A percentile compares a stretch with the other conserved stretches of the same genome.
Evolutionary conservation across 2,797 vertebrate genomes (phyloP).

Genomic region (Cercopithecus mitis): DNA sequence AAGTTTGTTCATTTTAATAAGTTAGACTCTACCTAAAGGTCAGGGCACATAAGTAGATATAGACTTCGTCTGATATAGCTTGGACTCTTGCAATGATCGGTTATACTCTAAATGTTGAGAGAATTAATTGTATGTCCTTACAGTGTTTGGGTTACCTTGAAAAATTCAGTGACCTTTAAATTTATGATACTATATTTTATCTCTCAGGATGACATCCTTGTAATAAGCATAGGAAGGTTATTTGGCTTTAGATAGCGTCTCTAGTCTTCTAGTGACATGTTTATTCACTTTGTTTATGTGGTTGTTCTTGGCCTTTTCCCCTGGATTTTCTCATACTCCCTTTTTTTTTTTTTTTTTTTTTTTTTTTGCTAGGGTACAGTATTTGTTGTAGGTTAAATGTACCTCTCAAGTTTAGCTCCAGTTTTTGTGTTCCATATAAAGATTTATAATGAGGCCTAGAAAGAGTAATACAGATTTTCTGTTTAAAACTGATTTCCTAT

Average conservation of each 20-base stretch:
- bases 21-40: constrained; percentile 72
- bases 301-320: constrained; percentile 69
- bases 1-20: constrained; percentile 74
- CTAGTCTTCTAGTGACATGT: constrained; percentile 65
- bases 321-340: not conserved
- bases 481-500: constrained; percentile 51
- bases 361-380: not conserved
- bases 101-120: constrained; percentile 71
- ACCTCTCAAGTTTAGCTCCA: constrained; percentile 45
- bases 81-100: constrained; percentile 75
- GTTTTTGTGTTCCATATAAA: constrained; percentile 56
- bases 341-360: not conserved
- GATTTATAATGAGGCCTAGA: constrained; percentile 21
- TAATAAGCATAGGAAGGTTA: constrained; percentile 70
- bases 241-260: constrained; percentile 47
- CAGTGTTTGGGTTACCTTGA: constrained; percentile 78
- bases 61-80: constrained; percentile 61
- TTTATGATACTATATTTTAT: constrained; percentile 71
- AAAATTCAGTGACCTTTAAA: constrained; percentile 78
- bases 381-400: constrained; percentile 45
- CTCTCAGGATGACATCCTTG: constrained; percentile 64
- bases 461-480: constrained; percentile 47
- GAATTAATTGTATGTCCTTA: constrained; percentile 77
- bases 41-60: constrained; percentile 70
- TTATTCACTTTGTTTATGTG: constrained; percentile 76